Base-by-base conservation (phyloP, 2,113 vertebrate species). In the Etia nguti region DNA sequence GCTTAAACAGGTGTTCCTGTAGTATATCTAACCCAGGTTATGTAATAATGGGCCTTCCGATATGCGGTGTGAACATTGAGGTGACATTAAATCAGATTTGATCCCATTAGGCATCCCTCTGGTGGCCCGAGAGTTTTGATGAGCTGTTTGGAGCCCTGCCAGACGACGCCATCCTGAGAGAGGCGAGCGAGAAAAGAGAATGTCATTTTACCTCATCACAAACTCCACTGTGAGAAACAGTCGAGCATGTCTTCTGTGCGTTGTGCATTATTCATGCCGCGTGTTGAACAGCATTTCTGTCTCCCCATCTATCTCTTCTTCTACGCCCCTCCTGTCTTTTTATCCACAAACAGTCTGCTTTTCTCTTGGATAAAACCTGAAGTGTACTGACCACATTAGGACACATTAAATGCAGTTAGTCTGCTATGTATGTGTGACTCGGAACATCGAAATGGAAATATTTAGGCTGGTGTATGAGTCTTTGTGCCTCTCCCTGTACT, bases 211-310 rank as follows among this genome's bases (percentile, higher is more conserved):
- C 87, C 90, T 89, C 55, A 92, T 90, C 86, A 68, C 65, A 88
- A 89, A 91, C 90, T 86, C 43, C 68, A 82, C 83, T 43, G 90
- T 84, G 84, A 85, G 82, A 91, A 82, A 90, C 88, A 92, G 85
- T 83, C 60, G 43, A 81, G 87, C 80, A 54, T 62, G 80, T 91
- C 89, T 85, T 83, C 83, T 73, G 29, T 50, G 73, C 77, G 18
- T 86, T 3, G 11, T 94, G 85, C 88, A 94, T 93, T 90, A 95
- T 94, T 92, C 82, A 94, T 93, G 77, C 7, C 2, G 34, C 70
- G 68, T 20, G 87, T 48, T 83, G 84, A 86, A 62, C 87, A 87
- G 81, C 81, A 11, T 22, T 43, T 6, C 29, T 22, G 20, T 75
- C 54, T 9, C 29, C 52, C 41, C 60, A 52, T 46, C 80, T 68